These are phyloP conservation scores for Microtus oregoni DNA, from an alignment of 2,113 vertebrate genomes.

Conservation along the genomic window DNA sequence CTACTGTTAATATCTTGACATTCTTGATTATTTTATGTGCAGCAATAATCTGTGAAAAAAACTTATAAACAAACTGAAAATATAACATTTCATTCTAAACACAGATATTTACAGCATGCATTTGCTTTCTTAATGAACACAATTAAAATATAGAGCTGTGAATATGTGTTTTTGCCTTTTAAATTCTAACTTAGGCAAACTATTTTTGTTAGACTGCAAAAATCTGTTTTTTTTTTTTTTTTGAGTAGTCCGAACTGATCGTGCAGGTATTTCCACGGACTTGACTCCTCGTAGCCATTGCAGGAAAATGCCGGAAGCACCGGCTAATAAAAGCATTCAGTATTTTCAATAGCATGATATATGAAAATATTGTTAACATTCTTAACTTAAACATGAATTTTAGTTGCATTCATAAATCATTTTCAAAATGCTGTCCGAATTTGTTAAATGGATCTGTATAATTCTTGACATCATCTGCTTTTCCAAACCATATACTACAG, in stretches of 20 bases:
- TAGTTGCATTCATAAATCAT: constrained; percentile 57
- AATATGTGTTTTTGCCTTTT: not conserved
- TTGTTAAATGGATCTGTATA: constrained; percentile 34
- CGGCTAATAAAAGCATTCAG: not conserved
- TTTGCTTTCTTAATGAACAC: not conserved
- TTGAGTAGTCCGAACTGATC: not conserved
- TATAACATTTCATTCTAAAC: not conserved
- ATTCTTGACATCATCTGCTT: constrained; percentile 43
- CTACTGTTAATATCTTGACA: not conserved
- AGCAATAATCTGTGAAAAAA: constrained; percentile 22
- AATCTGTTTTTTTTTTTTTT: not conserved
- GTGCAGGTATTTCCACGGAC: constrained; percentile 13
- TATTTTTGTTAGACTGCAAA: constrained; percentile 51
- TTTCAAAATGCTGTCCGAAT: constrained; percentile 54
- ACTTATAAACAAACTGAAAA: constrained; percentile 10
- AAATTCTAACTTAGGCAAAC: constrained; percentile 33
- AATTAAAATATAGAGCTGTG: constrained; percentile 42
- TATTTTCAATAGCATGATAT: constrained; percentile 42
- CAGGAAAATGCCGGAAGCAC: constrained; percentile 12
- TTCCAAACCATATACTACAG: not conserved
- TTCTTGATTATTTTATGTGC: not conserved
- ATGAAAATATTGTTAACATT: constrained; percentile 52
- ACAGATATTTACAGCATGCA: not conserved
- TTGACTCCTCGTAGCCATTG: not conserved
- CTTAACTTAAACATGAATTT: constrained; percentile 19